phyloP scores from a whole-genome alignment of 2,113 vertebrate species.

The Solea senegalensis region DNA sequence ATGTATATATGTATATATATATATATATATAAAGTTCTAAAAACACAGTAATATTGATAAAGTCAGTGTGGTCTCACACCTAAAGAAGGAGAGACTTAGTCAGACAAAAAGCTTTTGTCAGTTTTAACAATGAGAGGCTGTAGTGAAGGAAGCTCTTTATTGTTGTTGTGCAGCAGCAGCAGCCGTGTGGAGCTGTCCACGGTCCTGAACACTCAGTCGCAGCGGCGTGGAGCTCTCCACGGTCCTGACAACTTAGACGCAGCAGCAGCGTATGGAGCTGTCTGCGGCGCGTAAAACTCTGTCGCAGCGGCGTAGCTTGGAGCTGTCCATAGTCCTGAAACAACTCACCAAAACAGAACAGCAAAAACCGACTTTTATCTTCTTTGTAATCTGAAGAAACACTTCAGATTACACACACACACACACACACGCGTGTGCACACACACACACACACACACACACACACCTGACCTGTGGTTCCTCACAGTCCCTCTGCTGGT shows the following conservation, averaged over 20 bases:
- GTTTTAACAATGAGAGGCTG: slow-evolving; percentile 13
- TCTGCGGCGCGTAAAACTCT: neutral
- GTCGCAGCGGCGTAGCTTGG: neutral
- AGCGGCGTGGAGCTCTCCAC: slow-evolving; percentile 45
- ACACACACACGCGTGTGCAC: neutral
- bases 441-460: neutral
- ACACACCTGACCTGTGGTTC: slow-evolving; percentile 14
- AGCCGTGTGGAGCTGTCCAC: slow-evolving; percentile 54
- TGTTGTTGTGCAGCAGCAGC: neutral
- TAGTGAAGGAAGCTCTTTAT: neutral
- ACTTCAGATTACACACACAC: neutral
- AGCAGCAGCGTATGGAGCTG: neutral
- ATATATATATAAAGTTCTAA: neutral
- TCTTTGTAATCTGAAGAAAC: neutral
- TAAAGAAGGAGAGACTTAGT: slow-evolving; percentile 16
- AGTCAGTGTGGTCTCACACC: neutral
- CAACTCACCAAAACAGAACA: neutral
- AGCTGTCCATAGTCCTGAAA: neutral
- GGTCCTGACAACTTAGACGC: slow-evolving; percentile 33
- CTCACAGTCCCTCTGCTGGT: slow-evolving; percentile 6
- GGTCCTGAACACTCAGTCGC: slow-evolving; percentile 22
- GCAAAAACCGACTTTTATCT: neutral
- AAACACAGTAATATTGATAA: neutral
- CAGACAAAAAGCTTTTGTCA: slow-evolving; percentile 48
- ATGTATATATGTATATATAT: no score